A percentile compares a stretch with the other conserved stretches of the same genome.
These are phyloP conservation scores for Orientallactaga bullata DNA, from an alignment of 2,113 vertebrate species.

Conservation along the genomic window DNA sequence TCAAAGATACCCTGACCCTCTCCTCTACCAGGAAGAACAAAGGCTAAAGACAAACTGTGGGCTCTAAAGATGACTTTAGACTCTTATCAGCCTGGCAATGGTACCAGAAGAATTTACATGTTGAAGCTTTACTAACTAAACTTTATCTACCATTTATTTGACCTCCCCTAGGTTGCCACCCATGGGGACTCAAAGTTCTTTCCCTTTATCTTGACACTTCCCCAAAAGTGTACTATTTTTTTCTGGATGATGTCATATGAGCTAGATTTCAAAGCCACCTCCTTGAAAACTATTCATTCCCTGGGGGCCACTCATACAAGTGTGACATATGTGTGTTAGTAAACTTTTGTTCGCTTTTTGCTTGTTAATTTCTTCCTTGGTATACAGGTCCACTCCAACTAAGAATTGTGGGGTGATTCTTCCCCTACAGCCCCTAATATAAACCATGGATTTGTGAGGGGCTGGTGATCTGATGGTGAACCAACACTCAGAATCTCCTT, in stretches of 20 bases:
- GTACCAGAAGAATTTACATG: background rate
- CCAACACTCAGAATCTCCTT: background rate
- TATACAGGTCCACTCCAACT: background rate
- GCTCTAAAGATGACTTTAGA: background rate
- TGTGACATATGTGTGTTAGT: background rate
- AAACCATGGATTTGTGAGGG: background rate
- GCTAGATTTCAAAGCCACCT: background rate
- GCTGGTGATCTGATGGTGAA: background rate
- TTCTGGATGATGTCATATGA: background rate
- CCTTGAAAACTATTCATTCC: background rate
- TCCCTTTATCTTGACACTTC: background rate
- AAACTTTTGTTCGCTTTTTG: background rate
- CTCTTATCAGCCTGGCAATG: background rate
- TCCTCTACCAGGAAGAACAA: background rate
- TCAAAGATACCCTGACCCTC: background rate
- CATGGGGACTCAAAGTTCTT: background rate
- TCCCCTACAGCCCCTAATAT: background rate
- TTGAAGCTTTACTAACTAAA: background rate
- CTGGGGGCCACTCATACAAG: background rate
- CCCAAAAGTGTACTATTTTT: background rate
- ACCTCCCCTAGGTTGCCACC: background rate
- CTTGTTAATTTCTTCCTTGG: background rate
- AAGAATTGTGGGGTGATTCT: background rate
- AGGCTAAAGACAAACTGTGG: background rate
- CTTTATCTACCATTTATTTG: background rate